Base-by-base conservation (phyloP, 2,888 invertebrate genomes). In the Leucoma salicis region DNA sequence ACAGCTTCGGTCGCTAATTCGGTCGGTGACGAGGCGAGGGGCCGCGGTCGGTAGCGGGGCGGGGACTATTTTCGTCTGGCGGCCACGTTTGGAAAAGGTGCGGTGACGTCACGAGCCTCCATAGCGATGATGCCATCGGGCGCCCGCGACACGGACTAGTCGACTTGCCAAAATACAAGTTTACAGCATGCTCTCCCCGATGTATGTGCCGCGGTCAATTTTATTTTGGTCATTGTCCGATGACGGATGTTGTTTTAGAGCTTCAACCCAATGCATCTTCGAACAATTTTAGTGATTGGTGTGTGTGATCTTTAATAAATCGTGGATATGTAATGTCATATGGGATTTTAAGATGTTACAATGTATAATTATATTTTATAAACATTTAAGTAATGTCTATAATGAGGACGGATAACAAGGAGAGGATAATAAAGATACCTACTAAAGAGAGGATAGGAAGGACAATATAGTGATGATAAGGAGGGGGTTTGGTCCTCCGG, bases 61-160 rank as follows among this genome's bases (percentile, higher is more conserved):
- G 84, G 84, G 83, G 81, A 75, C 87, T 89, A 89, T 89, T 89
- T 89, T 87, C 80, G 89, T 89, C 88, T 89, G 88, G 84, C 87
- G 82, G 87, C 85, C 86, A 85, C 87, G 87, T 87, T 89, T 87
- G 87, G 85, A 88, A 87, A 88, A 89, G 83, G 87, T 75, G 75
- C 67, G 85, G 72, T 87, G 87, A 88, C 88, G 88, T 89, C 88
- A 89, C 82, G 74, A 70, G 80, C 79, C 78, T 82, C 86, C 76
- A 74, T 78, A 74, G 87, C 87, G 88, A 86, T 89, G 88, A 85
- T 87, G 87, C 85, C 88, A 88, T 85, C 86, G 80, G 63, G 68
- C 78, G 76, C 58, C 70, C 78, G 82, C 86, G 85, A 84, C 85
- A 83, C 86, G 79, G 81, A 81, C 78, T 70, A 74, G 58, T 71